These are phyloP conservation scores for Lamellibrachia luymesi DNA, from an alignment of 1,140 invertebrate genomes.

Conservation along the genomic window DNA sequence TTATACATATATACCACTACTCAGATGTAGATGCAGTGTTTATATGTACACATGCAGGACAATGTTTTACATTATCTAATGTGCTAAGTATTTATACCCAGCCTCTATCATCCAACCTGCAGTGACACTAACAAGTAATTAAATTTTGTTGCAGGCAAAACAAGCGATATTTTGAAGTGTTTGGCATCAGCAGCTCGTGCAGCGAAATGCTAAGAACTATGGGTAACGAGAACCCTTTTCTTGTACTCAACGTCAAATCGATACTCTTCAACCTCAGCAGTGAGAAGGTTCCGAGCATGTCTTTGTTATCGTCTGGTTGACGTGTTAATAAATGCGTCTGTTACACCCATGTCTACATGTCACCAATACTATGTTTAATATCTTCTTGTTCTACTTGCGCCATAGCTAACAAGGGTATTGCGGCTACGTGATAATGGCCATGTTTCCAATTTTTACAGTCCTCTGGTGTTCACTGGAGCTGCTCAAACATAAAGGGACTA, in stretches of 20 bases:
- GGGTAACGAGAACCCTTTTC: slow-evolving; percentile 49
- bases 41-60: neutral
- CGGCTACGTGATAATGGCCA: neutral
- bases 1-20: neutral
- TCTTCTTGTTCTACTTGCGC: neutral
- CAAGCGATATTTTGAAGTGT: slow-evolving; percentile 54
- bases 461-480: neutral
- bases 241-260: slow-evolving; percentile 54
- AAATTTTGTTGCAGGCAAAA: slow-evolving; percentile 43
- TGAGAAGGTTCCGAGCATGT: slow-evolving; percentile 3
- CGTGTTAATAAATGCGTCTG: neutral
- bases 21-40: neutral
- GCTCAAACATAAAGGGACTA: neutral
- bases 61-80: neutral
- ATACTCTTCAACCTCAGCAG: slow-evolving; percentile 52
- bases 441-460: neutral
- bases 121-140: neutral
- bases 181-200: slow-evolving; percentile 50
- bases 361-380: neutral
- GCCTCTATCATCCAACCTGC: too few species aligned
- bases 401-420: neutral
- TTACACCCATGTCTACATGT: neutral
- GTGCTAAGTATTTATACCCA: too few species aligned
- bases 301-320: neutral
- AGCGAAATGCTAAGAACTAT: slow-evolving; percentile 49